Evolutionary conservation across 2,797 vertebrate species (phyloP), one percentile per base, ranked within the genome.

Genomic region (Poeciliopsis turneri): DNA sequence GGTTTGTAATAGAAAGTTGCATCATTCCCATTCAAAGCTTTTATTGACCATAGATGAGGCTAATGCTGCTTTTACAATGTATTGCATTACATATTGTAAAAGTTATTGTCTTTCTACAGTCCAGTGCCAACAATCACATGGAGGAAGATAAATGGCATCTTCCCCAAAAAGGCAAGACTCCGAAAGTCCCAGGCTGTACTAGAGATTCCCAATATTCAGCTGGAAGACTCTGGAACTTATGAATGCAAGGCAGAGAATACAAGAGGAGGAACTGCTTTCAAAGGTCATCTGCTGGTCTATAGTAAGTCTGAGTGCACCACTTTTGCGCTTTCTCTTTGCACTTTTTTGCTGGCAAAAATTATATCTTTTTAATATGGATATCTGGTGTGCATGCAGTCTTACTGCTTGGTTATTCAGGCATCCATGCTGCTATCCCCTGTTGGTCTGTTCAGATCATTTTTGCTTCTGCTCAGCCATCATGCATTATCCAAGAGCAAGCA

Each of bases 71-170:
- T 41, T 61, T 23, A 13, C 28, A 61, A 55, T 83, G 46, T 51
- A 13, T n/a, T 36, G 46, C 45, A 55, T 39, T 74, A 66, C 55
- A 47, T 15, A 61, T 43, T 51, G 8, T 71, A 78, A 33, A 53
- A n/a, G 1, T 43, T 76, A 43, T 70, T 76, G 39, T 82, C 78
- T 88, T 80, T 74, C 73, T 57, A 18, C 91, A 99, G 98, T 88
- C 98, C 98, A 1, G 97, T 99, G 91, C 98, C 98, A 81, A 98
- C 97, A 46, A 99, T 99, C 90, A 97, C 98, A 12, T 99, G 98
- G 98, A 97, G 96, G 89, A 99, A 99, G 94, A 96, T 98, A 91
- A 98, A 96, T 68, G 97, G 98, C 15, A 98, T 97, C 89, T 98
- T 99, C 80, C 98, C 98, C 25, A 97, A 97, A 88, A 99, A 99